Evolutionary conservation across 2,113 vertebrate genomes (phyloP).

Genomic region (Megaptera novaeangliae): DNA sequence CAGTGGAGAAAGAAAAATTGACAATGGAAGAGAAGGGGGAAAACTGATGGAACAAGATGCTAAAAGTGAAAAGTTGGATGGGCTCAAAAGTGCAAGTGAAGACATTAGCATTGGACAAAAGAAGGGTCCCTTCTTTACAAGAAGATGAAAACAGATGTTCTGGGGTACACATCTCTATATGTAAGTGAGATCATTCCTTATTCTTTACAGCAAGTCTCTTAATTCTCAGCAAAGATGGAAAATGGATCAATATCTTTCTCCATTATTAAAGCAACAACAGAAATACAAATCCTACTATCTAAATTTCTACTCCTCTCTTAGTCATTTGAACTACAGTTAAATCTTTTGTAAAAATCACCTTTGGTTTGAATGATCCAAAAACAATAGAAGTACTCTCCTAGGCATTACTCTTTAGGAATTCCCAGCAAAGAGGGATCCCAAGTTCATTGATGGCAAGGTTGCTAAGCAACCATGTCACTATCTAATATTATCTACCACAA

Average conservation of each 20-base stretch:
- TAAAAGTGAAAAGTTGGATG: neutral
- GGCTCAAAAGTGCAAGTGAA: neutral
- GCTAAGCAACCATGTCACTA: constrained; percentile 66
- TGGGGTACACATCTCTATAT: neutral
- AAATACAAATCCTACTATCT: neutral
- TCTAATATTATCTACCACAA: constrained; percentile 64
- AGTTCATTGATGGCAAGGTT: constrained; percentile 48
- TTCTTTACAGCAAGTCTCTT: neutral
- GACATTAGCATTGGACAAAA: neutral
- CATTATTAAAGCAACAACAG: constrained; percentile 31
- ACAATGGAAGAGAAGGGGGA: neutral
- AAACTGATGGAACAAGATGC: neutral
- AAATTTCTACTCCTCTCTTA: neutral
- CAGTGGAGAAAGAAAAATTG: neutral
- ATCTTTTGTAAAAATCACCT: neutral
- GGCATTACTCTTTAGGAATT: neutral
- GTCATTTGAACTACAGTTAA: neutral
- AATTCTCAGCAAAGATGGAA: neutral
- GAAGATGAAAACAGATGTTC: neutral
- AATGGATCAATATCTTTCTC: neutral
- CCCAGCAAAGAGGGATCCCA: constrained; percentile 52
- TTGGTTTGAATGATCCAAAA: neutral
- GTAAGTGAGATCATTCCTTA: neutral
- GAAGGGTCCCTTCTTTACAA: neutral
- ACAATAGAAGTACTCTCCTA: neutral